phyloP scores from a whole-genome alignment of 2,797 vertebrate species.

The Dipus sagitta region DNA sequence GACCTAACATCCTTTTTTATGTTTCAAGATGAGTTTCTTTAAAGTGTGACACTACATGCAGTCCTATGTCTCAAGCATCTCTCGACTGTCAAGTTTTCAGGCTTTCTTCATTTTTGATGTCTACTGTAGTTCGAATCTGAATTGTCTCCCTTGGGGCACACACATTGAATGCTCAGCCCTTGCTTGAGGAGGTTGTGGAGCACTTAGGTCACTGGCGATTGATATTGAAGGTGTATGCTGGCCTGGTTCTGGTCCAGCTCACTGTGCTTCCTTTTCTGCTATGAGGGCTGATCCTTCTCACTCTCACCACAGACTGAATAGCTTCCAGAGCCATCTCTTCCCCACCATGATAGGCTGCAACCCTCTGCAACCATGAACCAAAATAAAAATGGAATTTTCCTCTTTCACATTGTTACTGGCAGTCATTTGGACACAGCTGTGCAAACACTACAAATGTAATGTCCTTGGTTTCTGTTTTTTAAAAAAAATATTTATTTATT shows the following conservation, averaged over 20 bases:
- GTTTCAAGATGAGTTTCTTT: neutral
- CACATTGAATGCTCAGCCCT: neutral
- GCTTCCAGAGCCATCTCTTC: neutral
- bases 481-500: no score
- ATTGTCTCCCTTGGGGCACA: neutral
- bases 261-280: neutral
- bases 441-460: neutral
- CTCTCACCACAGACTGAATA: neutral
- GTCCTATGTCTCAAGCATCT: neutral
- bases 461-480: neutral
- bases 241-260: neutral
- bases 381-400: neutral
- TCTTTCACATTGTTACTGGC: neutral
- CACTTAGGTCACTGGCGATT: neutral
- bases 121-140: neutral
- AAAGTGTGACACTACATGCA: neutral
- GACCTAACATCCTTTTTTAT: neutral
- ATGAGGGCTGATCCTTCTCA: neutral
- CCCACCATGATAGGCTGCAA: neutral
- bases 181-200: neutral
- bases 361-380: neutral
- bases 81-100: neutral
- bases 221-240: neutral
- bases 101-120: neutral
- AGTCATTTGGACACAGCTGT: neutral